Evolutionary conservation across 2,797 vertebrate genomes (phyloP).

Genomic region (Brachymystax lenok): DNA sequence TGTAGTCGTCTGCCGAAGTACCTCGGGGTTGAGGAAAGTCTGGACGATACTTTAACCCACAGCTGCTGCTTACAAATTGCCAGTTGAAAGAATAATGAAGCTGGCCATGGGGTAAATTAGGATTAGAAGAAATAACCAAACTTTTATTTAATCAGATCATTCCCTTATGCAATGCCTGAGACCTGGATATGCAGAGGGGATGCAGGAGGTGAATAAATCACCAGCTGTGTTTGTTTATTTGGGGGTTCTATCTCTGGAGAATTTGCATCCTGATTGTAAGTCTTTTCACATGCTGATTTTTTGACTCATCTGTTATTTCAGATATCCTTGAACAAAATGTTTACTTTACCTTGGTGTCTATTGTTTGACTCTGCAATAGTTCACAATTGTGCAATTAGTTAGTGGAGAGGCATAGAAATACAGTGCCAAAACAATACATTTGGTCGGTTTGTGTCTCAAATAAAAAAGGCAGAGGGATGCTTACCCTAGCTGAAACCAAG

Average conservation of each 20-base stretch:
- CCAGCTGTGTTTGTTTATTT: constrained; percentile 27
- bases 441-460: background rate
- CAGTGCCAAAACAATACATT: background rate
- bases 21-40: constrained; percentile 30
- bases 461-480: background rate
- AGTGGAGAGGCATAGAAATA: no score
- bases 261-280: constrained; percentile 33
- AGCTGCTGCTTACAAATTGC: constrained; percentile 57
- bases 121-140: constrained; percentile 12
- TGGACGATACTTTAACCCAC: constrained; percentile 30
- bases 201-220: constrained; percentile 1
- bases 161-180: constrained; percentile 36
- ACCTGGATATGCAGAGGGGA: constrained; percentile 6
- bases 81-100: constrained; percentile 50
- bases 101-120: constrained; percentile 19
- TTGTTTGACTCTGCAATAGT: background rate
- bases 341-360: constrained; percentile 25
- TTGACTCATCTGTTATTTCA: constrained; percentile 15
- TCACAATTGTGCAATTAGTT: no score
- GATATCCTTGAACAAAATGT: background rate
- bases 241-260: constrained; percentile 6
- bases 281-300: constrained; percentile 1
- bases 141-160: constrained; percentile 25
- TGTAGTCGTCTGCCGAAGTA: constrained; percentile 45
- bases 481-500: background rate